Percentiles rank a stretch among this genome's conserved stretches.
Conservation (phyloP, 2,888 invertebrate genomes). For the Rosalia funebris region DNA sequence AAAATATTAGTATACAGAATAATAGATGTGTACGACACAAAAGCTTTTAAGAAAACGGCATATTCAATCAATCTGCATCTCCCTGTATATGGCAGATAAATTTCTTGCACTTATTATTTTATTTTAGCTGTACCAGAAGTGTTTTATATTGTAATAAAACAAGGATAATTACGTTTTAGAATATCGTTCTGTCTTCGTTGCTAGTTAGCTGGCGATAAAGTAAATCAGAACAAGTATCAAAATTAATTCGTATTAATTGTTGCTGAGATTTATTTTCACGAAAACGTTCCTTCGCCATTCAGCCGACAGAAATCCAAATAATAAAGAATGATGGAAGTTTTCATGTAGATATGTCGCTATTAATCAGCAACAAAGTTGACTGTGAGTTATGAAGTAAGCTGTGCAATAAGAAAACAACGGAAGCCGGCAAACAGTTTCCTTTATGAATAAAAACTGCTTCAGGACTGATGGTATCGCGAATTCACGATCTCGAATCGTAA, state of each 20-base stretch:
- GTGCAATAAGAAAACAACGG: conserved; percentile 43
- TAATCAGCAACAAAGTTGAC: conserved; percentile 43
- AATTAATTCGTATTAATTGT: not conserved
- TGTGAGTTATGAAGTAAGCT: conserved; percentile 43
- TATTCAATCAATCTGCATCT: no score
- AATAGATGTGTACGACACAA: no score
- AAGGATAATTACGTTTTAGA: no score
- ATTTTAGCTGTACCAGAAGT: no score
- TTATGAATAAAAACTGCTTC: conserved; percentile 43
- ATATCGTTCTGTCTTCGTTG: no score
- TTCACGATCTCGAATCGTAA: conserved; percentile 37
- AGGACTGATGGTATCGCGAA: conserved; percentile 36
- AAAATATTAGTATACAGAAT: no score
- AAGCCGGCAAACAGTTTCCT: conserved; percentile 44
- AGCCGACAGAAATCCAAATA: conserved; percentile 19
- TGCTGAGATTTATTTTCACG: not conserved
- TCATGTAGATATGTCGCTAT: conserved; percentile 42
- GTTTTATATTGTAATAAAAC: no score
- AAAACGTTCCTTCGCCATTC: not conserved
- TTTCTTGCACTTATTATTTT: no score
- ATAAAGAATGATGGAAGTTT: conserved; percentile 37
- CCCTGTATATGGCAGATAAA: no score
- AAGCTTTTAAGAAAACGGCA: no score
- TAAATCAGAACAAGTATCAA: no score
- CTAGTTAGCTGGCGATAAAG: no score